These are phyloP conservation scores for Solea solea DNA, from an alignment of 2,113 vertebrate species.

Conservation along the genomic window DNA sequence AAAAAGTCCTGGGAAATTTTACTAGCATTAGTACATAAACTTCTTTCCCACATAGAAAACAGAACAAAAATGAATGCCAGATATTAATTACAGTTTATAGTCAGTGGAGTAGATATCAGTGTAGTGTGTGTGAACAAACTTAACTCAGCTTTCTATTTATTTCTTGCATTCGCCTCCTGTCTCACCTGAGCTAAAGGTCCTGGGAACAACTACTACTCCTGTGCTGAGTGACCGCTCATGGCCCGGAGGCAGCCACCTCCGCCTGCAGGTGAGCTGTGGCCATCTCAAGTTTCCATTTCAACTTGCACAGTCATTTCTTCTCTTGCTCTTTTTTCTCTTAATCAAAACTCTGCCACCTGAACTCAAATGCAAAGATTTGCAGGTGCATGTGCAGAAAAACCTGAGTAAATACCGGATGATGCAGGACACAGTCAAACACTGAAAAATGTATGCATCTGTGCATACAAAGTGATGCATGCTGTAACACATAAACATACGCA, in stretches of 20 bases:
- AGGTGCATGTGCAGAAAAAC: no score
- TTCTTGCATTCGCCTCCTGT: constrained; percentile 39
- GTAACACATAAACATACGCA: constrained; percentile 5
- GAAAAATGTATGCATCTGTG: neutral
- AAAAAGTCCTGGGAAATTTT: no score
- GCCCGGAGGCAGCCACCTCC: constrained; percentile 57
- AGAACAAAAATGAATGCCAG: neutral
- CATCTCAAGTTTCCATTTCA: constrained; percentile 65
- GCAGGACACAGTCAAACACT: neutral
- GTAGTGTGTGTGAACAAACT: constrained; percentile 23
- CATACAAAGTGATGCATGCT: neutral
- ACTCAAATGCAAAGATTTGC: no score
- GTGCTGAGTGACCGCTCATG: constrained; percentile 58
- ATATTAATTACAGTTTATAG: neutral
- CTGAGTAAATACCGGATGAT: no score
- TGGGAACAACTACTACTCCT: constrained; percentile 75
- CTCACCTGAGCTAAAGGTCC: constrained; percentile 75
- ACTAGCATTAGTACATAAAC: no score
- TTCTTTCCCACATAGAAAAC: neutral
- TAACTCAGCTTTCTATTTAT: constrained; percentile 25
- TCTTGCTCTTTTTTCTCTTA: constrained; percentile 30
- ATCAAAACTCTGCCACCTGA: constrained; percentile 39
- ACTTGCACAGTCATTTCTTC: neutral
- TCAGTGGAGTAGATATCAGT: constrained; percentile 18
- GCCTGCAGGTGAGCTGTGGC: constrained; percentile 71